A percentile compares a stretch with the other conserved stretches of the same genome.
These are phyloP conservation scores for Iphiclides podalirius DNA, from an alignment of 2,888 invertebrate genomes.

Conservation along the genomic window DNA sequence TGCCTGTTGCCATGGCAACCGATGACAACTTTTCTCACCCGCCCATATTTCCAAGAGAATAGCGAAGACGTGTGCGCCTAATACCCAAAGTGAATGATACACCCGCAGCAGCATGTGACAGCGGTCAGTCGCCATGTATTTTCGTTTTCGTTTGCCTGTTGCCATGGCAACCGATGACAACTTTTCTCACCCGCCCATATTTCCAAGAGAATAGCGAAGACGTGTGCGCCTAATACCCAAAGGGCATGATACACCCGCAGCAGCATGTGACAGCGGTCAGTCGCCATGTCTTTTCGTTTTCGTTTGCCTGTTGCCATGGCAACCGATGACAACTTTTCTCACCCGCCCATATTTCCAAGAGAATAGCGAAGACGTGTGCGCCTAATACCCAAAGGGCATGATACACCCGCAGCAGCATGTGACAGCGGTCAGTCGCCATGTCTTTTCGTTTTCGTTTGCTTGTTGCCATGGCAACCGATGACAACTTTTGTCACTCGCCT, in stretches of 20 bases:
- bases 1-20: too few species aligned
- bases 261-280: slow-evolving; percentile 82
- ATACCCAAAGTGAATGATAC: slow-evolving; percentile 95
- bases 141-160: too few species aligned
- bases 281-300: slow-evolving; percentile 25
- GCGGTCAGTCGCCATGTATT: slow-evolving; percentile 47
- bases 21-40: too few species aligned
- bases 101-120: slow-evolving; percentile 90
- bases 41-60: too few species aligned
- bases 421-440: slow-evolving; percentile 51
- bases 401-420: slow-evolving; percentile 94
- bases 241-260: slow-evolving; percentile 96
- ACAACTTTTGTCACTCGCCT: too few species aligned
- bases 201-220: slow-evolving; percentile 91
- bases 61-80: slow-evolving; percentile 86
- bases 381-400: slow-evolving; percentile 92
- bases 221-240: slow-evolving; percentile 86
- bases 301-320: too few species aligned
- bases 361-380: slow-evolving; percentile 85
- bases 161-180: too few species aligned
- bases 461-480: too few species aligned
- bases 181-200: too few species aligned
- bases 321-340: too few species aligned
- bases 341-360: too few species aligned
- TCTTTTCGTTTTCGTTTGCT: too few species aligned